Conservation (phyloP, 2,888 invertebrate species). For the Peribatodes rhomboidaria region DNA sequence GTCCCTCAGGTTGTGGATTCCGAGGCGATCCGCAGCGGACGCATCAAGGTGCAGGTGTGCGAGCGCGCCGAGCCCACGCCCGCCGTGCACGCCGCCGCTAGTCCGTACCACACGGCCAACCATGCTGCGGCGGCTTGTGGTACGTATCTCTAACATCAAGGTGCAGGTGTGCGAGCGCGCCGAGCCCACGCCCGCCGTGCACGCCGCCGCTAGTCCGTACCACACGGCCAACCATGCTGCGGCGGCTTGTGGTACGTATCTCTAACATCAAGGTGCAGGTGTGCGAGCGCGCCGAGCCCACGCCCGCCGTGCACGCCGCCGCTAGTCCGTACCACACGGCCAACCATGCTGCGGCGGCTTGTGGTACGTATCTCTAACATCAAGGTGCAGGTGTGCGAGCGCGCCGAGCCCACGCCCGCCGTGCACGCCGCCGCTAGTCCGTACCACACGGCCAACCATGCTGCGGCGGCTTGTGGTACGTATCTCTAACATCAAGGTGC, state of each 20-base stretch:
- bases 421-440: constrained; percentile 59
- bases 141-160: constrained; percentile 75
- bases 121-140: constrained; percentile 88
- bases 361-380: constrained; percentile 80
- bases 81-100: constrained; percentile 53
- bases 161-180: constrained; percentile 80
- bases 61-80: constrained; percentile 85
- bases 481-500: constrained; percentile 81
- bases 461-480: constrained; percentile 87
- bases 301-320: constrained; percentile 62
- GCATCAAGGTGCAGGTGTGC: constrained; percentile 86
- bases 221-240: constrained; percentile 86
- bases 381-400: constrained; percentile 84
- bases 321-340: constrained; percentile 83
- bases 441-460: constrained; percentile 86
- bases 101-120: constrained; percentile 84
- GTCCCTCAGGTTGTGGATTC: constrained; percentile 84
- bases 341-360: constrained; percentile 85
- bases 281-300: constrained; percentile 82
- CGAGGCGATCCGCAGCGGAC: constrained; percentile 83
- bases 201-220: constrained; percentile 74
- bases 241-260: constrained; percentile 81
- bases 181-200: constrained; percentile 82
- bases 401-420: constrained; percentile 83
- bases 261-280: constrained; percentile 86